phyloP scores from a whole-genome alignment of 2,113 vertebrate species.

The Corythornis madagascariensis region DNA sequence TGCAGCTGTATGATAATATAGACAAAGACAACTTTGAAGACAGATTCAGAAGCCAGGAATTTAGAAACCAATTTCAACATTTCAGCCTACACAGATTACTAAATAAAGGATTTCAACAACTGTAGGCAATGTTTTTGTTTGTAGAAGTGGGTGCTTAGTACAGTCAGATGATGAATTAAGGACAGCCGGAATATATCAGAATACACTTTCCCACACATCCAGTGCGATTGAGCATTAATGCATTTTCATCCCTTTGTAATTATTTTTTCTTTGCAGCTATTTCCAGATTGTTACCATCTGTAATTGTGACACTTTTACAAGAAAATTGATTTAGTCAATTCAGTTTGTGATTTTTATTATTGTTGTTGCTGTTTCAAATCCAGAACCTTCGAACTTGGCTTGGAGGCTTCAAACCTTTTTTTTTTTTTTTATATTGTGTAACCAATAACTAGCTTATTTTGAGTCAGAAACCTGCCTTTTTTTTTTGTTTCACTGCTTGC shows the following conservation, averaged over 20 bases:
- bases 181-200: slow-evolving; percentile 66
- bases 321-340: slow-evolving; percentile 62
- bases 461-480: slow-evolving; percentile 18
- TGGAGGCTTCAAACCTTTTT: slow-evolving; percentile 51
- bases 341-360: slow-evolving; percentile 63
- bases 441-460: slow-evolving; percentile 52
- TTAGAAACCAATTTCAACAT: slow-evolving; percentile 56
- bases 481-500: slow-evolving; percentile 55
- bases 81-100: slow-evolving; percentile 51
- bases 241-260: slow-evolving; percentile 69
- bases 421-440: slow-evolving; percentile 61
- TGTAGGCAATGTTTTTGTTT: slow-evolving; percentile 60
- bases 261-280: slow-evolving; percentile 73
- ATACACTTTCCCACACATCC: slow-evolving; percentile 60
- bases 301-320: slow-evolving; percentile 71
- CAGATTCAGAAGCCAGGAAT: slow-evolving; percentile 54
- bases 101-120: slow-evolving; percentile 58
- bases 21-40: slow-evolving; percentile 52
- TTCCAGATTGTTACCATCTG: slow-evolving; percentile 78
- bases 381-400: slow-evolving; percentile 71
- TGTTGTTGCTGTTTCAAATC: slow-evolving; percentile 70
- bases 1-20: slow-evolving; percentile 60
- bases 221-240: slow-evolving; percentile 60
- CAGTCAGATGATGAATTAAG: slow-evolving; percentile 68
- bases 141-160: slow-evolving; percentile 55